Evolutionary conservation across 2,113 vertebrate genomes (phyloP).

Genomic region (Lynx canadensis): DNA sequence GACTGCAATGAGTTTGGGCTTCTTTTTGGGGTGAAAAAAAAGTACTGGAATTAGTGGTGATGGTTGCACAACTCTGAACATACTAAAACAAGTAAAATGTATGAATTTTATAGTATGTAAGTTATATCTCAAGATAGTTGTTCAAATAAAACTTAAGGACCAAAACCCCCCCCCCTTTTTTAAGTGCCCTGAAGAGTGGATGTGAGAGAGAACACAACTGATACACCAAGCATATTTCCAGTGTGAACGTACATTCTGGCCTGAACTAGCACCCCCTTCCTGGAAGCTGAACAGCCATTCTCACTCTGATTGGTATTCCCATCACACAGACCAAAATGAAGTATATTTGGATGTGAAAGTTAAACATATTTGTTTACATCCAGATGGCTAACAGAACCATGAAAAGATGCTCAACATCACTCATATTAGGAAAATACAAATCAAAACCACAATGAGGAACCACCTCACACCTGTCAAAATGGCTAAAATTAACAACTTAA

Average conservation of each 20-base stretch:
- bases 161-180: not conserved
- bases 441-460: no score
- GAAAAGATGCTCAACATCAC: no score
- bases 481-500: no score
- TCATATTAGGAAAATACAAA: no score
- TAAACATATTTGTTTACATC: not conserved
- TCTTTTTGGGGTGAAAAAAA: not conserved
- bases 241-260: not conserved
- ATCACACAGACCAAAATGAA: not conserved
- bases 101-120: not conserved
- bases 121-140: not conserved
- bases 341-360: not conserved
- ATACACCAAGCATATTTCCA: not conserved
- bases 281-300: not conserved
- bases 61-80: not conserved
- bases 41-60: not conserved
- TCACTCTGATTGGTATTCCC: not conserved
- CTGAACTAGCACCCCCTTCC: not conserved
- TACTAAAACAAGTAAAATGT: not conserved
- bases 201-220: not conserved
- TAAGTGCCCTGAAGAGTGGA: not conserved
- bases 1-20: not conserved
- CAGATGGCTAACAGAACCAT: not conserved
- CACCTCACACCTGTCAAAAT: no score
- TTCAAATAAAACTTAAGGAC: not conserved